phyloP scores from a whole-genome alignment of 2,797 vertebrate species.

The Dipus sagitta region DNA sequence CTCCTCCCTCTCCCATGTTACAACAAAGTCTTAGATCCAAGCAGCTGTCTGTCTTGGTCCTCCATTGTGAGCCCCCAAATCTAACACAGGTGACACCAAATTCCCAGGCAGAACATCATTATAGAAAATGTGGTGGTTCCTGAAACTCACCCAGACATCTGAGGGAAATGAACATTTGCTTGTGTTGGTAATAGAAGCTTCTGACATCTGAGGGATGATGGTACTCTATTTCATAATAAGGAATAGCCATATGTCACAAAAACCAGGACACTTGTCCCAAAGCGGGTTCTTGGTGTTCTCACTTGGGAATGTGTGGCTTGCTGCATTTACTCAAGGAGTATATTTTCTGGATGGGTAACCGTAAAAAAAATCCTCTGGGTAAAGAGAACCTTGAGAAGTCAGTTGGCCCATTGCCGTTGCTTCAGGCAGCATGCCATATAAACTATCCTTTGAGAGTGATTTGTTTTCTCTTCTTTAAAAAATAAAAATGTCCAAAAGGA shows the following conservation, averaged over 20 bases:
- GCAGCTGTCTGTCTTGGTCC: no score
- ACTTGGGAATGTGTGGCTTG: not conserved
- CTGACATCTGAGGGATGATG: not conserved
- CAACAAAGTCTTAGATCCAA: no score
- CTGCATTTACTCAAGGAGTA: not conserved
- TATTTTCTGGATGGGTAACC: slow-evolving; percentile 22
- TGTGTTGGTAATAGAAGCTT: not conserved
- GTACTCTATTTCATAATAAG: not conserved
- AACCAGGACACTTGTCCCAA: not conserved
- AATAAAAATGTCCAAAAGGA: slow-evolving; percentile 53
- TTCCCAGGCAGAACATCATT: not conserved
- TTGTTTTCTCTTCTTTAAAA: slow-evolving; percentile 66
- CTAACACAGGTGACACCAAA: no score
- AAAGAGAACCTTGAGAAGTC: slow-evolving; percentile 63
- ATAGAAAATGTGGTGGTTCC: not conserved
- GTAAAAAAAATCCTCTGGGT: slow-evolving; percentile 59
- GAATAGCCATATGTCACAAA: not conserved
- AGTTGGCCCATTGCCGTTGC: slow-evolving; percentile 57
- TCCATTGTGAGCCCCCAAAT: no score
- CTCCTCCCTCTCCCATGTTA: no score
- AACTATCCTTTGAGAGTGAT: slow-evolving; percentile 59
- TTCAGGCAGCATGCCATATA: slow-evolving; percentile 58
- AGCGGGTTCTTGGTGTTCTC: not conserved
- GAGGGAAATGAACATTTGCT: not conserved
- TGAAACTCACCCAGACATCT: not conserved